Base-by-base conservation (phyloP, 2,888 invertebrate species). In the Agonopterix alstromeriana region DNA sequence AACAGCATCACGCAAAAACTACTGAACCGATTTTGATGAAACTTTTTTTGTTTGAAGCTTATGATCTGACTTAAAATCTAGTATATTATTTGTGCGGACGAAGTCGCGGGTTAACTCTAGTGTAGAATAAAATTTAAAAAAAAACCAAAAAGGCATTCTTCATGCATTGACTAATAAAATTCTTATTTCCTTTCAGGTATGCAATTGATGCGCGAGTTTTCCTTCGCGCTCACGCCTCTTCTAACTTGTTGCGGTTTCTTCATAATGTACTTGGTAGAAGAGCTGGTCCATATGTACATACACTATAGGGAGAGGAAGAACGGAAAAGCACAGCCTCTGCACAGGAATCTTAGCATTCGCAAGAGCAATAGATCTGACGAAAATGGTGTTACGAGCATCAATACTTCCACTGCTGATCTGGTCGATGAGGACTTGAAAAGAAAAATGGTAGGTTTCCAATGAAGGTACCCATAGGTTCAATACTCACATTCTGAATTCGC, bases 201-300 rank as follows among this genome's bases (percentile, higher is more conserved):
- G 0, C 90, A 81, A 0, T 49, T 60, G 12, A 68, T 94, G 42
- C 85, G 84, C 0, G 62, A 81, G 0, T 82, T 92, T 8, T 82
- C 88, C 0, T 92, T 95, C 66, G 90, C 93, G 0, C 77, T 94
- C 27, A 92, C 94, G 0, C 92, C 94, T 47, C 78, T 94, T 36
- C 84, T 95, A 45, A 93, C 94, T 83, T 95, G 95, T 70, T 74
- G 85, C 14, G 94, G 94, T 1, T 95, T 94, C 79, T 94, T 94
- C 76, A 77, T 92, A 17, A 94, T 95, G 91, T 94, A 93, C 67
- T 79, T 95, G 8, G 92, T 95, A n/a, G 96, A 96, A 61, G 95
- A 96, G 67, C 59, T 93, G 45, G 94, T 95, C 1, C 95, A 95
- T 65, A 69, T 91, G 45, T 93, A 94, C 68, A 85, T 95, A 46